Evolutionary conservation across 2,888 invertebrate species (phyloP).

Genomic region (Caradrina kadenii): DNA sequence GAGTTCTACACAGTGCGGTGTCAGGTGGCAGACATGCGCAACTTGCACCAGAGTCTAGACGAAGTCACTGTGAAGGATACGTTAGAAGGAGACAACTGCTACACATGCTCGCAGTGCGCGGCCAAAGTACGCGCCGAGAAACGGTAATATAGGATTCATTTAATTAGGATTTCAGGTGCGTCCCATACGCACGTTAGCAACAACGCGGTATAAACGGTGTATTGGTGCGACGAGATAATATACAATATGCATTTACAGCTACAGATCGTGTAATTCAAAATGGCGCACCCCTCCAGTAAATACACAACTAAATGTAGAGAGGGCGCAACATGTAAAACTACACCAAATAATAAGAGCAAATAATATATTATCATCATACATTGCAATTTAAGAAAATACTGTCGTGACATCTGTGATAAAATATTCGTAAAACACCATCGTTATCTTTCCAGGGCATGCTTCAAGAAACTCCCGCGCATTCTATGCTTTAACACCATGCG

Average conservation of each 20-base stretch:
- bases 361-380: too few species aligned
- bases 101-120: constrained; percentile 98
- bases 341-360: not conserved
- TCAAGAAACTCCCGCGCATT: constrained; percentile 97
- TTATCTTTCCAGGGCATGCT: constrained; percentile 93
- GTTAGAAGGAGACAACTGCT: constrained; percentile 99
- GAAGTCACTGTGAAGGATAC: constrained; percentile 99
- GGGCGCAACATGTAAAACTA: not conserved
- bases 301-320: too few species aligned
- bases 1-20: constrained; percentile 99
- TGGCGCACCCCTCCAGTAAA: not conserved
- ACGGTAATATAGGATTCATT: constrained; percentile 84
- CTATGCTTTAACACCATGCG: constrained; percentile 99
- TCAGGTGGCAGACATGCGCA: constrained; percentile 99
- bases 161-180: too few species aligned
- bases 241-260: not conserved
- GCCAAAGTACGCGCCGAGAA: constrained; percentile 99
- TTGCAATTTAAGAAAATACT: too few species aligned
- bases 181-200: not conserved
- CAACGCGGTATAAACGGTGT: not conserved
- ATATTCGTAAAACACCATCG: not conserved
- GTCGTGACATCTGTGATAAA: not conserved
- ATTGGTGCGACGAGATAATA: too few species aligned
- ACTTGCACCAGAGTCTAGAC: constrained; percentile 97
- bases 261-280: not conserved